A percentile compares a stretch with the other conserved stretches of the same genome.
Evolutionary conservation across 1,140 invertebrate genomes (phyloP).

Genomic region (Contarinia nasturtii): DNA sequence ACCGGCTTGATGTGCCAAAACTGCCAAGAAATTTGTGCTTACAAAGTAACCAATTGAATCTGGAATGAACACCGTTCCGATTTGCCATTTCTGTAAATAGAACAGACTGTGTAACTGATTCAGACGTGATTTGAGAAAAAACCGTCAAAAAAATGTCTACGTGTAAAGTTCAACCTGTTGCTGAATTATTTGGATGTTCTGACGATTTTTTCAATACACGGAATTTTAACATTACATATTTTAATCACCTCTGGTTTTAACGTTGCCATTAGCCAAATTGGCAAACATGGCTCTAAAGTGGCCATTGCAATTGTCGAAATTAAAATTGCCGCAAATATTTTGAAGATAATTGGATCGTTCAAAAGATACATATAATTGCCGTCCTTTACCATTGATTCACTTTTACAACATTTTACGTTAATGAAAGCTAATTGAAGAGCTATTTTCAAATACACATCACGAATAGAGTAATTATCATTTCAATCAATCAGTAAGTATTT

Average conservation of each 20-base stretch:
- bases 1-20: slow-evolving; percentile 39
- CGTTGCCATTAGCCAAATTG: slow-evolving; percentile 55
- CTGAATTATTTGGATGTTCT: background rate
- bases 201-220: too few relatives aligned
- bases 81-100: slow-evolving; percentile 45
- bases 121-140: too few relatives aligned
- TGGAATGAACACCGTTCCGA: slow-evolving; percentile 64
- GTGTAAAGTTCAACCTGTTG: too few relatives aligned
- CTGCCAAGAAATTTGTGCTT: slow-evolving; percentile 57
- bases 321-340: slow-evolving; percentile 45
- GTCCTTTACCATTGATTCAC: too few relatives aligned
- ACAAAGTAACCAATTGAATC: slow-evolving; percentile 66
- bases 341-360: slow-evolving; percentile 34
- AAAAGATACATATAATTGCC: slow-evolving; percentile 19
- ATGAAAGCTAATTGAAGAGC: background rate
- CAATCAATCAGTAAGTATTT: too few relatives aligned
- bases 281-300: slow-evolving; percentile 61
- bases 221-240: too few relatives aligned
- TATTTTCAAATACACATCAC: background rate
- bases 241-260: slow-evolving; percentile 43
- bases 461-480: too few relatives aligned
- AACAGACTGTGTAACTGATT: too few relatives aligned
- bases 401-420: background rate
- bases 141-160: too few relatives aligned
- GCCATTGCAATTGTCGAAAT: slow-evolving; percentile 60